Evolutionary conservation across 1,140 invertebrate species (phyloP).

Genomic region (Anadara kagoshimensis): DNA sequence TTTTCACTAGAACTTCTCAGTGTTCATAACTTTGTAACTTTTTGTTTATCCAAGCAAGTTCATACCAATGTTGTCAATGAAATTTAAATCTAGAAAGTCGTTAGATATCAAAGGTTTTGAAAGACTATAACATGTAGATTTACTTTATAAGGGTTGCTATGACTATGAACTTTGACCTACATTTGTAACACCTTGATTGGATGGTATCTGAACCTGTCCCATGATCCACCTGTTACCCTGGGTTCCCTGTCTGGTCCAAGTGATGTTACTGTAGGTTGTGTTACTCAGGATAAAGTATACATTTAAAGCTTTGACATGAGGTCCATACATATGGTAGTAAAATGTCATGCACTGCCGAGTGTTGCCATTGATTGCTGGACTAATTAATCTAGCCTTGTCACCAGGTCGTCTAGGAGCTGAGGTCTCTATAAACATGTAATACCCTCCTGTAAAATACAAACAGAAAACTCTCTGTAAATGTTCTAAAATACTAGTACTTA

Average conservation of each 20-base stretch:
- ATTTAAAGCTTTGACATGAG: constrained; percentile 58
- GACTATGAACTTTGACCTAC: constrained; percentile 15
- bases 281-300: constrained; percentile 46
- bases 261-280: constrained; percentile 38
- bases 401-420: constrained; percentile 79
- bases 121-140: too few species aligned
- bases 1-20: too few species aligned
- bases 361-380: constrained; percentile 50
- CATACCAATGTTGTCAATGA: too few species aligned
- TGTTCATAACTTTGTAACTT: too few species aligned
- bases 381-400: constrained; percentile 81
- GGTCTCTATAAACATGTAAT: constrained; percentile 87
- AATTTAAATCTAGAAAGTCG: too few species aligned
- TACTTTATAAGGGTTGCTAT: too few species aligned
- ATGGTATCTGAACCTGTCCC: constrained; percentile 49
- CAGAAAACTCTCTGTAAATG: too few species aligned
- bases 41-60: too few species aligned
- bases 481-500: too few species aligned
- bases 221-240: constrained; percentile 62
- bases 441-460: constrained; percentile 74
- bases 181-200: constrained; percentile 42
- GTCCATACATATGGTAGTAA: constrained; percentile 87
- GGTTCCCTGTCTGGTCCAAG: constrained; percentile 54
- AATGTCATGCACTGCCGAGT: constrained; percentile 74
- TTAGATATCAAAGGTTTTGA: too few species aligned